Conservation (phyloP, 2,113 vertebrate species). For the Paratilapia polleni region DNA sequence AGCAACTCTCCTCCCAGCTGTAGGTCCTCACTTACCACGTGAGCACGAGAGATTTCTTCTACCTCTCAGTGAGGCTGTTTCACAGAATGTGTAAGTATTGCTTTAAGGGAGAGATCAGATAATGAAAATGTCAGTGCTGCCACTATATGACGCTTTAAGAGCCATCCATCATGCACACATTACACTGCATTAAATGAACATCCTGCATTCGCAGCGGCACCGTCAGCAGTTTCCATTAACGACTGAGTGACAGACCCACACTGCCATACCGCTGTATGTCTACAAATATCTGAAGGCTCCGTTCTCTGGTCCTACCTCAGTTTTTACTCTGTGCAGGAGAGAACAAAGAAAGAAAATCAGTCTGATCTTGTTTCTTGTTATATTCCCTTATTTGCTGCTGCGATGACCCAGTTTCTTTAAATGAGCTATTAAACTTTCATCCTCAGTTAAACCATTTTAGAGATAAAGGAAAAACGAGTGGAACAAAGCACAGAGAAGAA, state of each 20-base stretch:
- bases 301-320: background rate
- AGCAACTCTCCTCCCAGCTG: background rate
- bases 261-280: no score
- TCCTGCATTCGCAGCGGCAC: background rate
- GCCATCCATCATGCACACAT: background rate
- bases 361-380: background rate
- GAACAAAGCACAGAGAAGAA: background rate
- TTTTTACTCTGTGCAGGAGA: background rate
- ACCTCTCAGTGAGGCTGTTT: background rate
- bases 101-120: background rate
- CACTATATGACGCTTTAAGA: background rate
- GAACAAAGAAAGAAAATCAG: background rate
- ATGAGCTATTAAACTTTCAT: constrained; percentile 7
- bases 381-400: background rate
- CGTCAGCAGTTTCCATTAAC: background rate
- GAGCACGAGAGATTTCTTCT: background rate
- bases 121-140: background rate
- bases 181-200: background rate
- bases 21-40: background rate
- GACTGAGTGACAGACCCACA: background rate
- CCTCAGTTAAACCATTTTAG: constrained; percentile 6
- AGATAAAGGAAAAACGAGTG: background rate
- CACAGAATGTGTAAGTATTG: background rate
- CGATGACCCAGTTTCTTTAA: constrained; percentile 9
- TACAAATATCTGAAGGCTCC: background rate